A percentile compares a stretch with the other conserved stretches of the same genome.
These are phyloP conservation scores for Dasysyrphus albostriatus DNA, from an alignment of 2,888 invertebrate genomes.

Conservation along the genomic window DNA sequence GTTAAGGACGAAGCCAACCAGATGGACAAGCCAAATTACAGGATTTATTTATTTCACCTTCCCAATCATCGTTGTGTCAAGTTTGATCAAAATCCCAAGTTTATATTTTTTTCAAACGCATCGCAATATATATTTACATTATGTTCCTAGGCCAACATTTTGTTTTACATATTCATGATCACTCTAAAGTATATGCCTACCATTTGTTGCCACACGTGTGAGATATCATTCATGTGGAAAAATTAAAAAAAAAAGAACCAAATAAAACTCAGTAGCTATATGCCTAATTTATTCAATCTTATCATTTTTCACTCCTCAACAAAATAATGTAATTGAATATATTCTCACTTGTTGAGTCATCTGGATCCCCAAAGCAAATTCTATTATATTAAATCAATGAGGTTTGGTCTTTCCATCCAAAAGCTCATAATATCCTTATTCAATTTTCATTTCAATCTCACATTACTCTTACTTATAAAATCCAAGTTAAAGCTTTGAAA, in stretches of 20 bases:
- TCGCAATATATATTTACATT: no score
- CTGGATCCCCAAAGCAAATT: background rate
- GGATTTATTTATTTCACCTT: no score
- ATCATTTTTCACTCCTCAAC: background rate
- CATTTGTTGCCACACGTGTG: background rate
- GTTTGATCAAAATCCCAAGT: no score
- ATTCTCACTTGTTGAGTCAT: conserved; percentile 5
- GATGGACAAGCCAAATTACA: no score
- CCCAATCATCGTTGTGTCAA: no score
- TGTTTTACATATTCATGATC: no score
- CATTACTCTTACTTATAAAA: conserved; percentile 4
- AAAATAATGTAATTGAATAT: background rate
- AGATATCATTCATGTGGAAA: background rate
- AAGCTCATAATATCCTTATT: background rate
- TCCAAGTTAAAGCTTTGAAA: background rate
- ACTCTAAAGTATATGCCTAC: background rate
- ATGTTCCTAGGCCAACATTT: no score
- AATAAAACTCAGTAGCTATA: background rate
- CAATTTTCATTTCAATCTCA: conserved; percentile 4
- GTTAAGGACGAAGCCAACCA: no score
- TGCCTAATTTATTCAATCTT: background rate
- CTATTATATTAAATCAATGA: background rate
- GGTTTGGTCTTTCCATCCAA: no score
- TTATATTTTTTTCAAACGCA: no score
- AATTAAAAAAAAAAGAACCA: background rate